phyloP scores from a whole-genome alignment of 2,113 vertebrate species.

The Abramis brama region DNA sequence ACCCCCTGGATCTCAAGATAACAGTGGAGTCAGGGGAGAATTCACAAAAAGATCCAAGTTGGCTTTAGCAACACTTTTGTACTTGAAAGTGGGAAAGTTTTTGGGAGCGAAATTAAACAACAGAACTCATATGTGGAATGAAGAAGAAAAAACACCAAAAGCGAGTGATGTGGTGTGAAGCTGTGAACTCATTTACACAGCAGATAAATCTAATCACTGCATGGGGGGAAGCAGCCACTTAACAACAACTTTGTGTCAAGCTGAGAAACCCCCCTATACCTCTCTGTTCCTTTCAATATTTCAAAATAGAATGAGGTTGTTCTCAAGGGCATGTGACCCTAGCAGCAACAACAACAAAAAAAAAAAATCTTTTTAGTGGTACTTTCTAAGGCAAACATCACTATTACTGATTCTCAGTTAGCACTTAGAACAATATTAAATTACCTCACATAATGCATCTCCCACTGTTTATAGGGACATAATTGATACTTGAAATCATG shows the following conservation, averaged over 20 bases:
- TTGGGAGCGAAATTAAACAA: slow-evolving; percentile 7
- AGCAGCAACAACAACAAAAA: background rate
- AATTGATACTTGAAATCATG: background rate
- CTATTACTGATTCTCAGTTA: background rate
- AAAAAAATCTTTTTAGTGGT: background rate
- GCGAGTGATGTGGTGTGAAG: slow-evolving; percentile 32
- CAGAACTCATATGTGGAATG: background rate
- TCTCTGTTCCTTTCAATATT: slow-evolving; percentile 13
- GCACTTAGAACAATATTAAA: background rate
- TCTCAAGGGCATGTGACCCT: slow-evolving; percentile 7
- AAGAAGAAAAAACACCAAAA: background rate
- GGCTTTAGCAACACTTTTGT: background rate
- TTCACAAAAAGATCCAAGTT: background rate
- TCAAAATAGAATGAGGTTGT: slow-evolving; percentile 4
- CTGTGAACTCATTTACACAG: slow-evolving; percentile 46
- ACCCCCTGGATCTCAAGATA: background rate
- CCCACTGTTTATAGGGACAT: background rate
- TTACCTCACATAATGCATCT: background rate
- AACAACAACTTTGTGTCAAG: slow-evolving; percentile 39
- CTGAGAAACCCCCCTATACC: slow-evolving; percentile 38
- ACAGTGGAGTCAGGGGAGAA: background rate
- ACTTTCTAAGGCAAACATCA: background rate
- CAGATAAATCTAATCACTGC: slow-evolving; percentile 40
- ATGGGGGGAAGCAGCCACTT: slow-evolving; percentile 36
- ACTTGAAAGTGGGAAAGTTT: background rate